These are phyloP conservation scores for Nycticorax nycticorax DNA, from an alignment of 2,113 vertebrate species.

Conservation along the genomic window DNA sequence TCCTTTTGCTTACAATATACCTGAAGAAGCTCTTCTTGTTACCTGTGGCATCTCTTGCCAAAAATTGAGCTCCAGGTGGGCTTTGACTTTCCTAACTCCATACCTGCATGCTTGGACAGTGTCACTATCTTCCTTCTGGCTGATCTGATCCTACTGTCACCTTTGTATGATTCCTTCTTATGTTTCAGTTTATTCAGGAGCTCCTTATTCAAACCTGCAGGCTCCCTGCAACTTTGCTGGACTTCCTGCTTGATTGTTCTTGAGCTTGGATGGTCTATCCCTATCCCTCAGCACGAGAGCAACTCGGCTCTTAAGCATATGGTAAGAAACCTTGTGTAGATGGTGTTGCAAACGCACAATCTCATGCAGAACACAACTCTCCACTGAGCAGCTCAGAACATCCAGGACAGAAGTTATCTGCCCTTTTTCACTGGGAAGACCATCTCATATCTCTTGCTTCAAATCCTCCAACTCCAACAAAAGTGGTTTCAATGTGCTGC, in stretches of 20 bases:
- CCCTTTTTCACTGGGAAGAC: background rate
- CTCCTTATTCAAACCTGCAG: background rate
- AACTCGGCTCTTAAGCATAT: background rate
- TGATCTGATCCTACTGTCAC: background rate
- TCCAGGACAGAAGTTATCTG: background rate
- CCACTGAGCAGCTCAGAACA: background rate
- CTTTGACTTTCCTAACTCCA: background rate
- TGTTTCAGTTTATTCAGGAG: background rate
- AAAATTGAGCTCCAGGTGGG: background rate
- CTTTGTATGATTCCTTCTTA: background rate
- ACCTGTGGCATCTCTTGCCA: background rate
- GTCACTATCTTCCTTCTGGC: background rate
- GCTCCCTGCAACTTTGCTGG: background rate
- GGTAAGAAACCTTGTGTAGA: background rate
- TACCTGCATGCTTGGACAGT: background rate
- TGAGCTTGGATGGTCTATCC: background rate
- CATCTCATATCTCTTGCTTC: background rate
- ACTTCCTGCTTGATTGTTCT: background rate
- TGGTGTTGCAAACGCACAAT: background rate
- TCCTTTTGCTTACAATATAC: background rate
- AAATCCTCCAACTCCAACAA: background rate
- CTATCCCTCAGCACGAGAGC: background rate
- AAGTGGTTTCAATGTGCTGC: background rate
- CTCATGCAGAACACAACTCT: background rate
- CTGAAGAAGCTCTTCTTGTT: background rate